Evolutionary conservation across 1,140 invertebrate species (phyloP), one percentile per base, ranked within the genome.

Genomic region (Portunus trituberculatus): DNA sequence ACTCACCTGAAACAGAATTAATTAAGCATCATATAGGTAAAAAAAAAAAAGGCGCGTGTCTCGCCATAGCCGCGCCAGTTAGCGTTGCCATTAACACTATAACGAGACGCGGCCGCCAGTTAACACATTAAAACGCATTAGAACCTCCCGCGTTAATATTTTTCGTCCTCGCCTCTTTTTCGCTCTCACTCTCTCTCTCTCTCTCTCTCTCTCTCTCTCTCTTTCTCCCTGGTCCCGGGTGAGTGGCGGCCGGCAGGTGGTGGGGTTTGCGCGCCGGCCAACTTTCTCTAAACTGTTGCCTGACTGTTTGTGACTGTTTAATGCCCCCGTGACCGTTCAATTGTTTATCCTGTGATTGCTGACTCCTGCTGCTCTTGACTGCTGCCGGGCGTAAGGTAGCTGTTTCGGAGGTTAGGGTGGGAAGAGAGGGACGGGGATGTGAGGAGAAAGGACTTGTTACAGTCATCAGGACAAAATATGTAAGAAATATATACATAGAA

Each of bases 41-140:
- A 89, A n/a, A 91, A 28, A 59, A 59, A 59, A 59, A 59, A 16
- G n/a, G 46, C 28, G 10, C 20, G 59, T 20, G 29, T 32, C 67
- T 16, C 59, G 12, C 90, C 59, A 76, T 91, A 59, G 67, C 28
- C 52, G 67, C 46, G 48, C 31, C 90, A 91, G 16, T 76, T 76
- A 67, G 29, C 32, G 31, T 91, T 29, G 67, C 59, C 52, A 76
- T 91, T 91, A 91, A 91, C 52, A 32, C 8, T 32, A 91, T 91
- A 91, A 91, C 67, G 90, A 91, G 90, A 91, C 90, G 28, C 8
- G 29, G 90, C 52, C 90, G 46, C 52, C 52, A 76, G 90, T 32
- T 91, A 32, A 91, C 90, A 46, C 90, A 91, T 91, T 39, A 76
- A 91, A 91, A 91, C 52, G 89, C 89, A 90, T 90, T 90, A 90